phyloP scores from a whole-genome alignment of 2,797 vertebrate species.

The Enteromius trimaculatus region DNA sequence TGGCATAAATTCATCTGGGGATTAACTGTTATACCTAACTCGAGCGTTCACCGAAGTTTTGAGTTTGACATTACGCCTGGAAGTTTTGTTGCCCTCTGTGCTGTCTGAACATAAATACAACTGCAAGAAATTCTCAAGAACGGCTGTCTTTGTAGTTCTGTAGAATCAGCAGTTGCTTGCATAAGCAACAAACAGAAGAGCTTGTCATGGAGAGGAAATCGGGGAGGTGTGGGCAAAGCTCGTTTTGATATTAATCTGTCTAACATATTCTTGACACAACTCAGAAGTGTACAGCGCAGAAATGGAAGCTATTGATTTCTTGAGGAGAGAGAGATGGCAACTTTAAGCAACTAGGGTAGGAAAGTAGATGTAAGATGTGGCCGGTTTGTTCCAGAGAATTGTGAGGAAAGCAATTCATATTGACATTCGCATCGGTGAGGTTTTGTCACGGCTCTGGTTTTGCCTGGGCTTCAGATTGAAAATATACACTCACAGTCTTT shows the following conservation, averaged over 20 bases:
- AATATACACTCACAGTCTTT: conserved; percentile 37
- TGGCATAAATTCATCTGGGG: conserved; percentile 61
- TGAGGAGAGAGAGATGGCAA: conserved; percentile 6
- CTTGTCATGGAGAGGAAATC: conserved; percentile 30
- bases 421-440: conserved; percentile 46
- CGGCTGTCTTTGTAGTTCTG: conserved; percentile 36
- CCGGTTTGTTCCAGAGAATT: conserved; percentile 44
- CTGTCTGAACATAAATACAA: conserved; percentile 28
- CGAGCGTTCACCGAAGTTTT: conserved; percentile 18
- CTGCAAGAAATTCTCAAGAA: conserved; percentile 32
- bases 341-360: conserved; percentile 44
- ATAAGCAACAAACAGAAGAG: conserved; percentile 51
- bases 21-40: conserved; percentile 59
- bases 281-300: conserved; percentile 10
- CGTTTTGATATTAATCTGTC: conserved; percentile 56
- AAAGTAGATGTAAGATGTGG: conserved; percentile 43
- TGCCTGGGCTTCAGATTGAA: conserved; percentile 34
- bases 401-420: conserved; percentile 26
- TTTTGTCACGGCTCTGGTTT: conserved; percentile 42
- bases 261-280: conserved; percentile 41
- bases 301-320: conserved; percentile 52
- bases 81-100: conserved; percentile 71
- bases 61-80: conserved; percentile 67
- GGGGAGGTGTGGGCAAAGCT: conserved; percentile 40
- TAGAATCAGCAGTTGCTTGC: conserved; percentile 53